Percentiles rank a stretch among this genome's conserved stretches.
Evolutionary conservation across 2,888 invertebrate species (phyloP).

Genomic region (Penaeus monodon): DNA sequence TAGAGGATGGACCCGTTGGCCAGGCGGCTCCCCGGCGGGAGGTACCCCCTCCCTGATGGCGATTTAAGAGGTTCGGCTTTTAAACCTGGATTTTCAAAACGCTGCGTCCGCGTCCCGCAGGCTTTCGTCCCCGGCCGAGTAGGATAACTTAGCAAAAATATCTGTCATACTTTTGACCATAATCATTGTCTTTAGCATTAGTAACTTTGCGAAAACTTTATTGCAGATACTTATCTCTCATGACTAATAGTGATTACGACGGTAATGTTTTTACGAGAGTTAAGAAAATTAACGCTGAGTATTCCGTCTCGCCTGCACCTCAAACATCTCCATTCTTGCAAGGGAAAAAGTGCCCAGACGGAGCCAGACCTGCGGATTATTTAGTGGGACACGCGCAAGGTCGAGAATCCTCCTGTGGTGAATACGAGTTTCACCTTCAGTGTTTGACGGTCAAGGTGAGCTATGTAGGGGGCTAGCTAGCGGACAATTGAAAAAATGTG

Average conservation of each 20-base stretch:
- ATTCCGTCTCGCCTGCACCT: background rate
- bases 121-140: conserved; percentile 4
- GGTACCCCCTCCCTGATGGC: conserved; percentile 36
- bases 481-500: conserved; percentile 19
- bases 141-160: background rate
- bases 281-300: too few species aligned
- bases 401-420: background rate
- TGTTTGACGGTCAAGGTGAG: conserved; percentile 13
- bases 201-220: background rate
- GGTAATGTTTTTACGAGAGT: too few species aligned
- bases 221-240: background rate
- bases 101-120: conserved; percentile 15
- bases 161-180: background rate
- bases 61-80: conserved; percentile 42
- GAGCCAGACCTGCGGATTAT: conserved; percentile 14
- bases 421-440: background rate
- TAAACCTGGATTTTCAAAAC: conserved; percentile 32
- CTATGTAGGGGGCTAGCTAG: conserved; percentile 17
- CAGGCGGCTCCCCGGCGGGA: conserved; percentile 21
- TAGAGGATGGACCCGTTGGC: too few species aligned
- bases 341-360: conserved; percentile 7
- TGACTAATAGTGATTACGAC: too few species aligned
- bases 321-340: conserved; percentile 19
- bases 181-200: background rate
- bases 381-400: conserved; percentile 3